A percentile compares a stretch with the other conserved stretches of the same genome.
Conservation (phyloP, 64 coral and sea anemone genomes). For the Pocillopora damicornis region DNA sequence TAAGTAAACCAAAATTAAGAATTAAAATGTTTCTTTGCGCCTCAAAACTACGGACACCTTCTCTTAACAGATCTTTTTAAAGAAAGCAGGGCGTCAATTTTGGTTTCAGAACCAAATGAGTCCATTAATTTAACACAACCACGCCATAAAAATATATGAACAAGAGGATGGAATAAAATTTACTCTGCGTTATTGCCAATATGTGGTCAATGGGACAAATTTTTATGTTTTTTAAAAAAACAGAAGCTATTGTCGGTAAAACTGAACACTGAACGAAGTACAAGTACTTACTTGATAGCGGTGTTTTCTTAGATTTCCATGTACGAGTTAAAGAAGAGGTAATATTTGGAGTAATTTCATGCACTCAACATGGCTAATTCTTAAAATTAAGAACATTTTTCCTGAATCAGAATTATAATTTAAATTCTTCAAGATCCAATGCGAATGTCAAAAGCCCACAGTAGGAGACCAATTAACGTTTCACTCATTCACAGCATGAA, state of each 20-base stretch:
- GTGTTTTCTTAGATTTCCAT: background rate
- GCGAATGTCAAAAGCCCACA: background rate
- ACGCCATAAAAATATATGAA: too few species aligned
- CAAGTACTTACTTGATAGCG: background rate
- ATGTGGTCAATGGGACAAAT: too few species aligned
- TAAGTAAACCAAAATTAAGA: too few species aligned
- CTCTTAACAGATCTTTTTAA: too few species aligned
- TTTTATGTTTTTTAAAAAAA: too few species aligned
- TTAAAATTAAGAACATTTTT: background rate
- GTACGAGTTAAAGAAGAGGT: background rate
- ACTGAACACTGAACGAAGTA: background rate
- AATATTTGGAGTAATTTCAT: background rate
- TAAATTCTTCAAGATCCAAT: background rate
- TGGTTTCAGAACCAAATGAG: too few species aligned
- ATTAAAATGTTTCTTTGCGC: too few species aligned
- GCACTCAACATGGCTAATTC: background rate
- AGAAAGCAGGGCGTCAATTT: too few species aligned
- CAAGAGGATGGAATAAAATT: too few species aligned
- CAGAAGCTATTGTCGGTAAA: background rate
- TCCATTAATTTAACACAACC: too few species aligned
- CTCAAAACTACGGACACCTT: too few species aligned
- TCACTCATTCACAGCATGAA: constrained; percentile 6
- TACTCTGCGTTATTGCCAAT: too few species aligned
- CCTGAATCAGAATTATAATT: background rate
- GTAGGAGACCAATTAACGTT: background rate